Conservation (phyloP, 2,888 invertebrate species). For the Drosophila planitibia region DNA sequence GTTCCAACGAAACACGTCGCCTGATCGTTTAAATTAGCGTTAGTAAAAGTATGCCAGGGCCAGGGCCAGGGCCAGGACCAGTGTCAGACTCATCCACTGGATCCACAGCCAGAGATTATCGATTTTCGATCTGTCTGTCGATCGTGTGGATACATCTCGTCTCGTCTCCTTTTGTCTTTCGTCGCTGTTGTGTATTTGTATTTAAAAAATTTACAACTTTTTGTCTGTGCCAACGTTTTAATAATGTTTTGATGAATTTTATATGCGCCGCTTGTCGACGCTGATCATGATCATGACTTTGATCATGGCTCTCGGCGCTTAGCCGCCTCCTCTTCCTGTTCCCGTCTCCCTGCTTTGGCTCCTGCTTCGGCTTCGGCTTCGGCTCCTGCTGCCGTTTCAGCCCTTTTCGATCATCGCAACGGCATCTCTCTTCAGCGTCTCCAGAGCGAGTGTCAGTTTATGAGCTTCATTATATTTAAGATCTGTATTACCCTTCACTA, state of each 20-base stretch:
- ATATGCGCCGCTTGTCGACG: constrained; percentile 79
- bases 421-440: constrained; percentile 15
- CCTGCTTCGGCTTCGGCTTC: not conserved
- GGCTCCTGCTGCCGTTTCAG: constrained; percentile 2
- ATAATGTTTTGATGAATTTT: constrained; percentile 81
- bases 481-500: constrained; percentile 26
- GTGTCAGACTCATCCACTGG: constrained; percentile 4
- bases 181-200: constrained; percentile 65
- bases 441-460: constrained; percentile 72
- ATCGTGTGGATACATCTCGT: constrained; percentile 16
- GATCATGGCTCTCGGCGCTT: constrained; percentile 71
- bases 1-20: constrained; percentile 64
- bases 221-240: constrained; percentile 70
- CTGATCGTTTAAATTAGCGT: constrained; percentile 78
- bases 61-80: constrained; percentile 62
- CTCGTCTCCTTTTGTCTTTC: not conserved
- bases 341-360: not conserved
- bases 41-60: constrained; percentile 76
- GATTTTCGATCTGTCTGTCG: constrained; percentile 43
- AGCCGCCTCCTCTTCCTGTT: constrained; percentile 2
- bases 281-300: constrained; percentile 59
- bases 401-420: constrained; percentile 23
- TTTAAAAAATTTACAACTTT: constrained; percentile 78
- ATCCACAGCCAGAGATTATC: constrained; percentile 61
- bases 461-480: constrained; percentile 72